Base-by-base conservation (phyloP, 2,888 invertebrate species). In the Alentia gelatinosa region DNA sequence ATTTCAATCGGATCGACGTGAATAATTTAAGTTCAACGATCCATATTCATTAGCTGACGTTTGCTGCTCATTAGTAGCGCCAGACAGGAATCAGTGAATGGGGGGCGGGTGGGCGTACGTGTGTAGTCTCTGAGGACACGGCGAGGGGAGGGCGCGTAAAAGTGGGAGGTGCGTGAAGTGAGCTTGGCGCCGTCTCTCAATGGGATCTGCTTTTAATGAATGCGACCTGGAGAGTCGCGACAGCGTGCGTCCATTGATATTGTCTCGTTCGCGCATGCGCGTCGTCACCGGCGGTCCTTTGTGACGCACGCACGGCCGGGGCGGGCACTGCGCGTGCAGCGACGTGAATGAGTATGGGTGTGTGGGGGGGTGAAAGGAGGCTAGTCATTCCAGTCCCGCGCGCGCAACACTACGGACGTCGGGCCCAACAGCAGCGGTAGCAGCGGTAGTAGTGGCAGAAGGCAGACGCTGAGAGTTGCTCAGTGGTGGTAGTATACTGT, bases 21-120 rank as follows among this genome's bases (percentile, higher is more conserved):
- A 79, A 79, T 79, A 79, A 79, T 79, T 79, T 79, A 79, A 35
- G 37, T 79, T 79, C 39, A 79, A 79, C 35, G 0, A 86, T 86
- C 86, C 86, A 86, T 86, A 86, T 86, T 86, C 86, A 86, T 42
- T 86, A 86, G 23, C 47, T 30, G 33, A n/a, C 12, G 86, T 12
- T 86, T 86, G 42, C 47, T 50, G 42, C 86, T 86, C 42, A 86
- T 86, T 86, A 86, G 86, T 26, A 1, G 23, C 9, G 47, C 33
- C 19, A 42, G 42, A 50, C 83, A 33, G 47, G 47, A 86, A 30
- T 86, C 23, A 19, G 84, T 84, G 84, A 40, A 40, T 5, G 84
- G 35, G 39, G 83, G 23, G 42, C 15, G 74, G 33, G 63, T 33
- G 74, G 79, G 79, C 39, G 79, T 37, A 39, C 35, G 37, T 68